Evolutionary conservation across 2,113 vertebrate species (phyloP).

Genomic region (Poecilia latipinna): DNA sequence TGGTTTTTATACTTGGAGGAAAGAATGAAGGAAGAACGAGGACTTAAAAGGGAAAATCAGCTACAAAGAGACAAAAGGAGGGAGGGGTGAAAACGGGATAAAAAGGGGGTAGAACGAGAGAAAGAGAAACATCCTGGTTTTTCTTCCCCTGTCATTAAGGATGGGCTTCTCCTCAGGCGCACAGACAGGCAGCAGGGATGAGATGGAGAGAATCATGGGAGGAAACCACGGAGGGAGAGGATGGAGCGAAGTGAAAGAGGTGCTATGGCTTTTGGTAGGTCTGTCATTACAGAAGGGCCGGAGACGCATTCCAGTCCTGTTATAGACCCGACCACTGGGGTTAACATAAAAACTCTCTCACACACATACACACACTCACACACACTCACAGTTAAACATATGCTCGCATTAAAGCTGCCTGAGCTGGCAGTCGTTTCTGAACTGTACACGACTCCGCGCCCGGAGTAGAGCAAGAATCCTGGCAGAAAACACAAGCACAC

Average conservation of each 20-base stretch:
- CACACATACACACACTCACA: slow-evolving; percentile 33
- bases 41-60: slow-evolving; percentile 50
- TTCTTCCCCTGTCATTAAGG: slow-evolving; percentile 68
- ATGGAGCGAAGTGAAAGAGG: slow-evolving; percentile 65
- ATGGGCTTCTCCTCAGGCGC: slow-evolving; percentile 50
- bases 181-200: slow-evolving; percentile 37
- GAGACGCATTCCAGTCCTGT: slow-evolving; percentile 79
- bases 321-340: slow-evolving; percentile 78
- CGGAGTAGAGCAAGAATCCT: slow-evolving; percentile 40
- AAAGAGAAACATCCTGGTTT: slow-evolving; percentile 71
- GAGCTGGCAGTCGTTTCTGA: slow-evolving; percentile 47
- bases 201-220: slow-evolving; percentile 55
- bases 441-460: slow-evolving; percentile 65
- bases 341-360: slow-evolving; percentile 62
- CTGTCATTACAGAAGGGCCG: slow-evolving; percentile 82
- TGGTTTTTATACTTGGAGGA: slow-evolving; percentile 57
- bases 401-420: slow-evolving; percentile 29
- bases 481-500: slow-evolving; percentile 37
- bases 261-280: slow-evolving; percentile 79
- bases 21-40: slow-evolving; percentile 22
- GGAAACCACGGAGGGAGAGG: slow-evolving; percentile 38
- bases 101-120: slow-evolving; percentile 41
- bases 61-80: slow-evolving; percentile 59
- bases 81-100: slow-evolving; percentile 32
- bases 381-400: slow-evolving; percentile 25